These are phyloP conservation scores for Azorinus chamasolen DNA, from an alignment of 2,888 invertebrate genomes.

Conservation along the genomic window DNA sequence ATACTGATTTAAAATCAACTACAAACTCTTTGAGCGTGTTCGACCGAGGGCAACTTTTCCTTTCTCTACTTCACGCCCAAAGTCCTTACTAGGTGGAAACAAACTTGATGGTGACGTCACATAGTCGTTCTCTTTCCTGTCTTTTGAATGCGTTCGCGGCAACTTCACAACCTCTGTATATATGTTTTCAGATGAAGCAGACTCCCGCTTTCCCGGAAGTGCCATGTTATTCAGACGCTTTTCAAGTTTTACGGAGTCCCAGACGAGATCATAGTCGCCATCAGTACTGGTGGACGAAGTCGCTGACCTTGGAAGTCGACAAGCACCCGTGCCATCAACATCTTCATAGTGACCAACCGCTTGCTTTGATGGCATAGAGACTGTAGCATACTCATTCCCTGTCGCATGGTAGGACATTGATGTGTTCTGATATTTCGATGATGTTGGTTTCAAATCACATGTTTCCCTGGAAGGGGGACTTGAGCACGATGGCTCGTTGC, in stretches of 20 bases:
- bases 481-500: slow-evolving; percentile 28
- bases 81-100: slow-evolving; percentile 40
- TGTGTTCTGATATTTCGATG: slow-evolving; percentile 6
- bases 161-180: slow-evolving; percentile 59
- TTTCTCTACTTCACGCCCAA: slow-evolving; percentile 12
- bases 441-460: slow-evolving; percentile 23
- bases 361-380: slow-evolving; percentile 27
- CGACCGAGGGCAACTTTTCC: slow-evolving; percentile 9
- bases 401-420: slow-evolving; percentile 14
- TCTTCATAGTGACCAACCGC: slow-evolving; percentile 13
- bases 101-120: slow-evolving; percentile 23
- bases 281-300: slow-evolving; percentile 55
- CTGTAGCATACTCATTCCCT: slow-evolving; percentile 62
- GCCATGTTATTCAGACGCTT: slow-evolving; percentile 23
- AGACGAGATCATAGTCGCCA: slow-evolving; percentile 63
- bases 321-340: slow-evolving; percentile 22
- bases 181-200: slow-evolving; percentile 44
- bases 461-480: slow-evolving; percentile 23
- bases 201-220: slow-evolving; percentile 18
- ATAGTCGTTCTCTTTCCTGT: slow-evolving; percentile 33
- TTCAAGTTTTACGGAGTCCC: slow-evolving; percentile 56
- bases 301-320: slow-evolving; percentile 17
- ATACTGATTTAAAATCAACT: too few relatives aligned
- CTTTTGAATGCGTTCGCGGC: slow-evolving; percentile 28
- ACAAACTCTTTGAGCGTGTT: slow-evolving; percentile 45